A percentile compares a stretch with the other conserved stretches of the same genome.
phyloP scores from a whole-genome alignment of 1,140 invertebrate species.

The Gonioctena quinquepunctata region DNA sequence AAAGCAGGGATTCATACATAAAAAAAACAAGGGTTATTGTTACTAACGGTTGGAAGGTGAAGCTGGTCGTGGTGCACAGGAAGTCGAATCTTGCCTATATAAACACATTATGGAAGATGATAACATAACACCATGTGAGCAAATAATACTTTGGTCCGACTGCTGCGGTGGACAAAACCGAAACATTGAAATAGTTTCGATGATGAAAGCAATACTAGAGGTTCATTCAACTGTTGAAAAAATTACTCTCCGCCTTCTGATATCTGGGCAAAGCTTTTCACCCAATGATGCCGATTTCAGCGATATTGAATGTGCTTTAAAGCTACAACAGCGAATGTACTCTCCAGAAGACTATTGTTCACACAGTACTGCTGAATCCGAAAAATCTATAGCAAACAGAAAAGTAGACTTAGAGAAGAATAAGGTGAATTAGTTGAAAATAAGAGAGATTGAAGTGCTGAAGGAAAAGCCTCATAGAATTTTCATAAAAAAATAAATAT shows the following conservation, averaged over 20 bases:
- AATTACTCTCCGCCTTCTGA: not conserved
- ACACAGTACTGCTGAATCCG: not conserved
- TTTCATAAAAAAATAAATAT: conserved; percentile 1
- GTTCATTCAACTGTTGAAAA: conserved; percentile 1
- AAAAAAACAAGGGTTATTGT: conserved; percentile 3
- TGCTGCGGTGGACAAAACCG: conserved; percentile 10
- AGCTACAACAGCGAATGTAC: conserved; percentile 45
- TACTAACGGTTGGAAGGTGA: not conserved
- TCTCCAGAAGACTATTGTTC: conserved; percentile 41
- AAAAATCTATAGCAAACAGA: conserved; percentile 26
- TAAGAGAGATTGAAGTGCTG: conserved; percentile 15
- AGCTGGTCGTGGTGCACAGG: conserved; percentile 12
- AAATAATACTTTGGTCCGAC: not conserved
- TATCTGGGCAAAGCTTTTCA: not conserved
- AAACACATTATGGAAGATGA: conserved; percentile 3
- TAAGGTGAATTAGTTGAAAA: conserved; percentile 26
- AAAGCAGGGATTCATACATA: conserved; percentile 20
- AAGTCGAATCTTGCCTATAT: conserved; percentile 16
- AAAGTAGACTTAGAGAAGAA: conserved; percentile 1
- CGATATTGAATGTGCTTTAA: conserved; percentile 45
- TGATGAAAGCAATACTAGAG: not conserved
- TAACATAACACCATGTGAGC: not conserved
- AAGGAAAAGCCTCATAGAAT: conserved; percentile 23
- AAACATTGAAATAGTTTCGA: conserved; percentile 2
- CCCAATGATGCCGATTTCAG: conserved; percentile 27